phyloP scores from a whole-genome alignment of 2,888 invertebrate species.

The Cantharis lateralis region DNA sequence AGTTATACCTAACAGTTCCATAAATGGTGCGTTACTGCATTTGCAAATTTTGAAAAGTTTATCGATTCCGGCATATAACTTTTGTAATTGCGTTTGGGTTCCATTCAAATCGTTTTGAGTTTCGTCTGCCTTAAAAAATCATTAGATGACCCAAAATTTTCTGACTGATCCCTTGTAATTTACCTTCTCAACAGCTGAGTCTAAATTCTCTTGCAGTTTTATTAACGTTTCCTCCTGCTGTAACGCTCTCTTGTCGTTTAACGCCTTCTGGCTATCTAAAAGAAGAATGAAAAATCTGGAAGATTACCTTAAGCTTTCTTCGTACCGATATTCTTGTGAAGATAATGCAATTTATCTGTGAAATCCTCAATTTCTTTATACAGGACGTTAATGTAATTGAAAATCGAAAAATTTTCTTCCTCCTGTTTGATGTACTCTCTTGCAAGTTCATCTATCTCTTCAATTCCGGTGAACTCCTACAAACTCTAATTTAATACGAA shows the following conservation, averaged over 20 bases:
- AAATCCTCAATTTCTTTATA: slow-evolving; percentile 81
- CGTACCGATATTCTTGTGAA: slow-evolving; percentile 51
- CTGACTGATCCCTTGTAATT: not conserved
- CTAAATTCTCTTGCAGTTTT: slow-evolving; percentile 59
- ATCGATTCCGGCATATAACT: slow-evolving; percentile 58
- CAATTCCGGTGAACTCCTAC: slow-evolving; percentile 65
- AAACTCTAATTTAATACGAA: slow-evolving; percentile 11
- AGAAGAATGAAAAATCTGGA: not conserved
- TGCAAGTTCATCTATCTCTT: slow-evolving; percentile 70
- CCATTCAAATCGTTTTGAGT: slow-evolving; percentile 48
- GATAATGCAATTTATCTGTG: slow-evolving; percentile 68
- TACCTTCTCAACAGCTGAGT: slow-evolving; percentile 46
- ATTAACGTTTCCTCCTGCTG: slow-evolving; percentile 66
- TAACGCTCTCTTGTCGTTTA: slow-evolving; percentile 61
- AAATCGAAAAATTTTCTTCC: slow-evolving; percentile 89
- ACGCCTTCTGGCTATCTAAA: slow-evolving; percentile 63
- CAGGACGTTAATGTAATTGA: slow-evolving; percentile 88
- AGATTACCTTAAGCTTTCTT: too few relatives aligned
- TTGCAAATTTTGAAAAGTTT: slow-evolving; percentile 65
- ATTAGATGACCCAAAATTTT: not conserved
- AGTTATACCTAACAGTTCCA: slow-evolving; percentile 14
- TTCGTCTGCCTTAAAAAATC: slow-evolving; percentile 41
- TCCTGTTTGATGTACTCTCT: slow-evolving; percentile 81
- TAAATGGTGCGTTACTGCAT: slow-evolving; percentile 72
- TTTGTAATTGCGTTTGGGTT: slow-evolving; percentile 40